A percentile compares a stretch with the other conserved stretches of the same genome.
phyloP scores from a whole-genome alignment of 2,113 vertebrate genomes.

The Percina caprodes region DNA sequence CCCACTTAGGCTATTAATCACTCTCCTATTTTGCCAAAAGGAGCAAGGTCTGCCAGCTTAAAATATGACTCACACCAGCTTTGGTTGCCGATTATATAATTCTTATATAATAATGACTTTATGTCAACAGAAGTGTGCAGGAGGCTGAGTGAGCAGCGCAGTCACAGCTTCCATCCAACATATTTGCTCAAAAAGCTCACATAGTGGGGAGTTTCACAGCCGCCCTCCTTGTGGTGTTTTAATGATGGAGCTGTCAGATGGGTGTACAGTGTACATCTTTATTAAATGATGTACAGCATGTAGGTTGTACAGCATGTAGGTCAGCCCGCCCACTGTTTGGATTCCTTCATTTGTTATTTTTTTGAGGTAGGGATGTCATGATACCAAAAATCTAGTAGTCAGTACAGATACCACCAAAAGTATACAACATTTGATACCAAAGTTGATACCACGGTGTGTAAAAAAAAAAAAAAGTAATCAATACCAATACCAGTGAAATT shows the following conservation, averaged over 20 bases:
- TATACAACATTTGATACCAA: too few relatives aligned
- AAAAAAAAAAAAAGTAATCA: too few relatives aligned
- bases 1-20: constrained; percentile 31
- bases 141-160: constrained; percentile 4
- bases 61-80: constrained; percentile 56
- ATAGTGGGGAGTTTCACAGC: background rate
- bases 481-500: too few relatives aligned
- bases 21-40: constrained; percentile 26
- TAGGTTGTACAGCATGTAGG: too few relatives aligned
- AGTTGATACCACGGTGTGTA: too few relatives aligned
- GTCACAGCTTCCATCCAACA: constrained; percentile 8
- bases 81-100: constrained; percentile 55
- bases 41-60: constrained; percentile 28
- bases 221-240: background rate
- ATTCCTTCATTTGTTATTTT: background rate
- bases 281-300: background rate
- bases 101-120: constrained; percentile 66
- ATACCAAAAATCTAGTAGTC: too few relatives aligned
- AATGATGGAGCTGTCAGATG: constrained; percentile 17
- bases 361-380: background rate
- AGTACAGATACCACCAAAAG: too few relatives aligned
- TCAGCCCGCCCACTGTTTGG: background rate
- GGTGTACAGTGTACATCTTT: background rate
- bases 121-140: constrained; percentile 43
- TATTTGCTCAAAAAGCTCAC: background rate